These are phyloP conservation scores for Paradoxurus hermaphroditus DNA, from an alignment of 2,113 vertebrate genomes.

Conservation along the genomic window DNA sequence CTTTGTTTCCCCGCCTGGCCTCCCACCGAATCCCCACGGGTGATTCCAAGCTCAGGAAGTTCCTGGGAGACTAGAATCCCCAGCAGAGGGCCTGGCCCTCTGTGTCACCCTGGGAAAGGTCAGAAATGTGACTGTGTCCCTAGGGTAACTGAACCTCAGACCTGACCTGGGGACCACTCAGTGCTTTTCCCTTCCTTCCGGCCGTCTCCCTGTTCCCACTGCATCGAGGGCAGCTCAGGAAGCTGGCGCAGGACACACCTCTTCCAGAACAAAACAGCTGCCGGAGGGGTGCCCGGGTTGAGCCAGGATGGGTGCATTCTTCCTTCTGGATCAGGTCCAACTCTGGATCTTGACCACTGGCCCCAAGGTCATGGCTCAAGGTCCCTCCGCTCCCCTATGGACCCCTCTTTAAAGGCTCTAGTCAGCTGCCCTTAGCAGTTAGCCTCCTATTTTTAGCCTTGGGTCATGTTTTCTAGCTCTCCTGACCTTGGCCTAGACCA, in stretches of 20 bases:
- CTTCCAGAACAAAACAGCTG: not conserved
- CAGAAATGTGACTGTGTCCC: not conserved
- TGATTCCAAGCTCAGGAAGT: not conserved
- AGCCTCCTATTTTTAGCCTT: slow-evolving; percentile 25
- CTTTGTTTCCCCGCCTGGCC: not conserved
- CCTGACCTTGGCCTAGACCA: not conserved
- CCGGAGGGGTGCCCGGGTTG: not conserved
- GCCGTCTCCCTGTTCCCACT: not conserved
- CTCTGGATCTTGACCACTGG: not conserved
- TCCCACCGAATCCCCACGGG: not conserved
- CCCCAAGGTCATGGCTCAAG: not conserved
- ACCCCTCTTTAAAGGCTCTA: not conserved
- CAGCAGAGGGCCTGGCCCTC: not conserved
- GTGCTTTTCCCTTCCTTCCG: not conserved
- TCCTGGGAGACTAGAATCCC: not conserved
- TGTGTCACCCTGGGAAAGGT: not conserved
- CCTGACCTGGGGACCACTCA: not conserved
- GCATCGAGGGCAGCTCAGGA: not conserved
- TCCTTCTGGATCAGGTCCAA: not conserved
- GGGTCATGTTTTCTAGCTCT: not conserved
- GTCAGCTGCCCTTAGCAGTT: not conserved
- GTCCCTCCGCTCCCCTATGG: not conserved
- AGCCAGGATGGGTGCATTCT: not conserved
- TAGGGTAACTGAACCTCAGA: not conserved
- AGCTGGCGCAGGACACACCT: not conserved